These are phyloP conservation scores for Platycercus adscitus DNA, from an alignment of 2,113 vertebrate genomes.

Conservation along the genomic window DNA sequence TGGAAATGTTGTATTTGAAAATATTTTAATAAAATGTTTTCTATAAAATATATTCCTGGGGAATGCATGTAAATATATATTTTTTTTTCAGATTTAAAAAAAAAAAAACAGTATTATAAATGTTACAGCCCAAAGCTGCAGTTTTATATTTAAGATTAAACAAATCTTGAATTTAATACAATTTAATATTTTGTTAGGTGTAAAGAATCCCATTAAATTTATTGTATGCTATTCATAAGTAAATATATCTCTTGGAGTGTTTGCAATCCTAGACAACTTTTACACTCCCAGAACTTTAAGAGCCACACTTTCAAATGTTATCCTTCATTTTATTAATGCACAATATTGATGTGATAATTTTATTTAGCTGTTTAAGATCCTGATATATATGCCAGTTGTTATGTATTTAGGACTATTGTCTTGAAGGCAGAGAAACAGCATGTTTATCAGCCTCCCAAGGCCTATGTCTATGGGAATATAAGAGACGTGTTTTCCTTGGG, in stretches of 20 bases:
- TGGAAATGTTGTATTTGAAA: not conserved
- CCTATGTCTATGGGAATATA: not conserved
- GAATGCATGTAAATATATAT: not conserved
- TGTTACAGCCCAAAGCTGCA: not conserved
- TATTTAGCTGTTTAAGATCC: not conserved
- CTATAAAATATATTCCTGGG: not conserved
- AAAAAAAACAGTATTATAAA: not conserved
- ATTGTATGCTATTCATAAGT: not conserved
- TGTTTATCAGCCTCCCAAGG: rapidly evolving
- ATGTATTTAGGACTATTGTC: not conserved
- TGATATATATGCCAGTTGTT: not conserved
- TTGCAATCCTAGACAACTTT: not conserved
- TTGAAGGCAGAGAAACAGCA: not conserved
- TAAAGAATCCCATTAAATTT: not conserved
- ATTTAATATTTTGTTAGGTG: not conserved
- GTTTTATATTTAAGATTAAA: constrained; percentile 24
- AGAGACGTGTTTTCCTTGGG: not conserved
- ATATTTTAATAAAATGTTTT: not conserved
- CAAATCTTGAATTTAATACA: not conserved
- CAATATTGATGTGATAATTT: not conserved
- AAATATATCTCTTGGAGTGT: not conserved
- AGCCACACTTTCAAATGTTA: rapidly evolving
- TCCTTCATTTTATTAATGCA: not conserved
- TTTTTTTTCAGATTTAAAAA: not conserved
- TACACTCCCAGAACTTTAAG: not conserved